Percentiles rank a stretch among this genome's conserved stretches.
phyloP scores from a whole-genome alignment of 2,888 invertebrate species.

The Eristalis arbustorum region DNA sequence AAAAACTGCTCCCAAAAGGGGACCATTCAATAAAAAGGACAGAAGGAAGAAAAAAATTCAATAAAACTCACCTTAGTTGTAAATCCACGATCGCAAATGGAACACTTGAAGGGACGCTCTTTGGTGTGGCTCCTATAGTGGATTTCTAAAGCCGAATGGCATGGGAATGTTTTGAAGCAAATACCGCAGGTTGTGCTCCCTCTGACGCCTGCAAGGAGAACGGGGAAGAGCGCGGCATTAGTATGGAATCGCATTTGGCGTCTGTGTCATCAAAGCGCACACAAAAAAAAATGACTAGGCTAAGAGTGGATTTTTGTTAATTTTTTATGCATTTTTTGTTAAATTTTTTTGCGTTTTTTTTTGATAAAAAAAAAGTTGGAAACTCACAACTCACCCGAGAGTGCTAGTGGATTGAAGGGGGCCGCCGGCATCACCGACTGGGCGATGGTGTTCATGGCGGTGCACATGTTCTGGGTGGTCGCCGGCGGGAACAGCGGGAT shows the following conservation, averaged over 20 bases:
- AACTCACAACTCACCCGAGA: constrained; percentile 82
- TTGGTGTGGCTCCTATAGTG: constrained; percentile 98
- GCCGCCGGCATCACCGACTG: constrained; percentile 91
- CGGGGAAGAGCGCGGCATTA: constrained; percentile 21
- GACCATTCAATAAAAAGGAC: neutral
- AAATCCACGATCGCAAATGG: constrained; percentile 97
- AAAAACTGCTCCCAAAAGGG: neutral
- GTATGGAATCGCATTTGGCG: neutral
- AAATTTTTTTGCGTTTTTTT: constrained; percentile 22
- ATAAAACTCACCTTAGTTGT: constrained; percentile 91
- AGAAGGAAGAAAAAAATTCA: neutral
- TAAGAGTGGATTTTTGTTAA: constrained; percentile 39
- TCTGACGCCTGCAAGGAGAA: constrained; percentile 84
- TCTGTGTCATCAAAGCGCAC: neutral
- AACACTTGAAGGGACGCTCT: constrained; percentile 97
- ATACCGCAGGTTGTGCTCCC: constrained; percentile 96
- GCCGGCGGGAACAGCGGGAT: constrained; percentile 80
- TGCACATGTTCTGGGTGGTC: constrained; percentile 87
- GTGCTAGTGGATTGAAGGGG: constrained; percentile 92
- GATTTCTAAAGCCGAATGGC: constrained; percentile 98
- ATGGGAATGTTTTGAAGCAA: constrained; percentile 99
- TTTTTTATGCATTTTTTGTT: constrained; percentile 28
- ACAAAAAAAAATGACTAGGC: constrained; percentile 47
- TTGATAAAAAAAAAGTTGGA: constrained; percentile 65
- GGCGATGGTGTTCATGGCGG: constrained; percentile 90